phyloP scores from a whole-genome alignment of 2,888 invertebrate genomes.

The Tridacna gigas region DNA sequence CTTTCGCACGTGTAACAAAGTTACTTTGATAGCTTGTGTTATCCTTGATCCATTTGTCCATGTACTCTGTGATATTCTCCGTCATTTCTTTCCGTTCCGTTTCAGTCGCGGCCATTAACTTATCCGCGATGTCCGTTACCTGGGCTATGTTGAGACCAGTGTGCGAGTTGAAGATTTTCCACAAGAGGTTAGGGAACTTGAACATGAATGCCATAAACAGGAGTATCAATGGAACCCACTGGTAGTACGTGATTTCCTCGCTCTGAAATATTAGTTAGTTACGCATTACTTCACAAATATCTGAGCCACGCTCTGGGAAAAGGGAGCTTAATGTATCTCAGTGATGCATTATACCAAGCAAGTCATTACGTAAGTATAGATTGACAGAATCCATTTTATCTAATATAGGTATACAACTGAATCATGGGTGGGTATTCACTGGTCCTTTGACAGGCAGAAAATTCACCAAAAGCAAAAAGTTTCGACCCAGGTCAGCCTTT shows the following conservation, averaged over 20 bases:
- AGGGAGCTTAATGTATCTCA: too few relatives aligned
- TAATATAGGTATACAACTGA: too few relatives aligned
- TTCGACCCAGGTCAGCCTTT: too few relatives aligned
- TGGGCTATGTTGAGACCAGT: slow-evolving; percentile 68
- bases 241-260: slow-evolving; percentile 76
- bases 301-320: too few relatives aligned
- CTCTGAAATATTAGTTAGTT: slow-evolving; percentile 40
- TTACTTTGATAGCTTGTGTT: slow-evolving; percentile 66
- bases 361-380: too few relatives aligned
- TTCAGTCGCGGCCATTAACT: slow-evolving; percentile 40
- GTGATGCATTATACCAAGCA: too few relatives aligned
- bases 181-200: slow-evolving; percentile 69
- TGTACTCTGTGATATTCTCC: slow-evolving; percentile 58
- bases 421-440: too few relatives aligned
- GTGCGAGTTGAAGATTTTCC: slow-evolving; percentile 65
- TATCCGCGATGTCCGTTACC: slow-evolving; percentile 55
- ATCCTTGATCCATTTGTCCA: slow-evolving; percentile 68
- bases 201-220: slow-evolving; percentile 71
- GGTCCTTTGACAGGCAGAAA: too few relatives aligned
- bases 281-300: too few relatives aligned
- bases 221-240: slow-evolving; percentile 77
- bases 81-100: slow-evolving; percentile 57
- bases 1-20: slow-evolving; percentile 57
- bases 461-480: too few relatives aligned
- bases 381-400: too few relatives aligned